Evolutionary conservation across 2,888 invertebrate genomes (phyloP), one percentile per base, ranked within the genome.

Genomic region (Pocota personata): DNA sequence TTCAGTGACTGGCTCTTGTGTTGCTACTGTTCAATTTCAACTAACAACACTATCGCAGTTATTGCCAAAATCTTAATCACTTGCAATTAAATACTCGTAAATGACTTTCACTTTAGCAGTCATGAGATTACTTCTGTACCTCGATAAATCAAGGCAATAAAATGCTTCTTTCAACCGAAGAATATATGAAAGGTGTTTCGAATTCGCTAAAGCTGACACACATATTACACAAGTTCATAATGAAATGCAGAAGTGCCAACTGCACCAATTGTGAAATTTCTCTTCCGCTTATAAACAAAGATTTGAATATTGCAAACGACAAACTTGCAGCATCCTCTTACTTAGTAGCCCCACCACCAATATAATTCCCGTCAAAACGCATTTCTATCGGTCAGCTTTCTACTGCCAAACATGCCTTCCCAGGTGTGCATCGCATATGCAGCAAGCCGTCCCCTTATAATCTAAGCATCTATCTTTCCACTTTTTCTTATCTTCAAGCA

Each of bases 301-400:
- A 46, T 37, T 48, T 21, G 16, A 7, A 62, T 35, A 58, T 55
- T 21, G 30, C 21, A 27, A 24, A 30, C n/a, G 6, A 37, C 30
- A 48, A 64, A 57, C 27, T 48, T 57, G 32, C 72, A 66, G 24
- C 57, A 57, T 58, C 67, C 32, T 71, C 60, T 35, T 55, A 27
- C 14, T 14, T 30, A 60, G 43, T 58, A 66, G 27, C 27, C n/a
- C 16, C 58, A 32, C 55, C 32, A 35, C 46, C 43, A 62, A 32
- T 6, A 14, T 24, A 30, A 78, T 78, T 72, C 66, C 40, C 55
- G 14, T 69, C 30, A 5, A 57, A 83, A 78, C 37, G 46, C 79
- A 48, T 58, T 75, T 75, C 75, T 62, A 52, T 58, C 14, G 21
- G 19, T 43, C 46, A 76, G 82, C 84, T 86, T 86, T 86, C 84